Base-by-base conservation (phyloP, 2,888 invertebrate species). In the Macrophya alboannulata region DNA sequence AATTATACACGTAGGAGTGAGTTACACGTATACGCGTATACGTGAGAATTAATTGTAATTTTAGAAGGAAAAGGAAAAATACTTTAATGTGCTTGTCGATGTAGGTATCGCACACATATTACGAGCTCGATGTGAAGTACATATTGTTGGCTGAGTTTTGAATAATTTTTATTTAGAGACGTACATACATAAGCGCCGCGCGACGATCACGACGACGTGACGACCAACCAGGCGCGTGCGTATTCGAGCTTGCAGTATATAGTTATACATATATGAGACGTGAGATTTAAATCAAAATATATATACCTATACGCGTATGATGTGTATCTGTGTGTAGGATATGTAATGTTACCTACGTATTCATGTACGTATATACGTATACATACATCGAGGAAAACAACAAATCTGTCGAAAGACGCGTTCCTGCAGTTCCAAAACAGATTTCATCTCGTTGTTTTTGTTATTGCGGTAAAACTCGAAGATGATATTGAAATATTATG, bases 371-470 rank as follows among this genome's bases (percentile, higher is more conserved):
- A 43, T 40, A 62, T 21, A 21, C 40, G 40, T 10, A 59, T 48
- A 9, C 76, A 68, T 37, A 17, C 43, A 25, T 81, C 10, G 21
- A n/a, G 31, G 43, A 62, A 40, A 59, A 81, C 43, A 81, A 81
- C 77, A 62, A 81, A 81, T 81, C 81, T 62, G 40, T 81, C 4
- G 43, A 81, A 81, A 81, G 43, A 62, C 10, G 40, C 59, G 17
- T 37, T n/a, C 25, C 31, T 77, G 15, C n/a, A n/a, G n/a, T 48
- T 51, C 51, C 25, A 51, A 55, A 77, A 55, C 31, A 77, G 21
- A 37, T 77, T 77, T 55, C n/a, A 77, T 77, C 10, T 77, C 77
- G 55, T 55, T 77, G 77, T 31, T 77, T 81, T 62, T 81, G 81
- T 81, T 81, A 81, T 81, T 81, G 81, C 59, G 37, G 31, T 77